These are phyloP conservation scores for Pissodes strobi DNA, from an alignment of 1,140 invertebrate genomes.

Conservation along the genomic window DNA sequence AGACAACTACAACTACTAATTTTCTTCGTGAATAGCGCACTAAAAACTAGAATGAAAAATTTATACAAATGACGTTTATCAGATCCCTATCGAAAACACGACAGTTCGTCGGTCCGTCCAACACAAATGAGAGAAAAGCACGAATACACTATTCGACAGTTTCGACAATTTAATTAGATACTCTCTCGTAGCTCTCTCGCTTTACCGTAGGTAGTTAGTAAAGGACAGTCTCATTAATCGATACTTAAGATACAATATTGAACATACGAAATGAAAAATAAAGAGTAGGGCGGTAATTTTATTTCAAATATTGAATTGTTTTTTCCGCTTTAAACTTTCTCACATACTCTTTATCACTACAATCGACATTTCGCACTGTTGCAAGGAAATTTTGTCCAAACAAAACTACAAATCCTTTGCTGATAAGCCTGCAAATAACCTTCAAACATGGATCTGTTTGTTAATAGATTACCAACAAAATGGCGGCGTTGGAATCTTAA, in stretches of 20 bases:
- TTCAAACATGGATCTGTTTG: conserved; percentile 24
- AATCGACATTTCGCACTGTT: too few species aligned
- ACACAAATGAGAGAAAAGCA: too few species aligned
- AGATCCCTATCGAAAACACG: background rate
- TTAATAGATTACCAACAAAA: conserved; percentile 29
- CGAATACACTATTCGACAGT: too few species aligned
- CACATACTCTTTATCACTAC: too few species aligned
- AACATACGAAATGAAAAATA: background rate
- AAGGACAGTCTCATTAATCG: background rate
- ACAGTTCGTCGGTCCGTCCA: too few species aligned
- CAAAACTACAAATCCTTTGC: conserved; percentile 16
- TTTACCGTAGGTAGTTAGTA: background rate
- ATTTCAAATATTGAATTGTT: conserved; percentile 24
- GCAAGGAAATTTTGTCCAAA: background rate
- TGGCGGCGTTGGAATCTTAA: too few species aligned
- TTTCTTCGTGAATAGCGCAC: conserved; percentile 23
- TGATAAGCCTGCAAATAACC: conserved; percentile 4
- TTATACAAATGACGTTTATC: conserved; percentile 10
- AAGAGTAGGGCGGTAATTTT: conserved; percentile 23
- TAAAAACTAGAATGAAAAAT: conserved; percentile 21
- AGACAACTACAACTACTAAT: conserved; percentile 5
- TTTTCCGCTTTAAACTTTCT: too few species aligned
- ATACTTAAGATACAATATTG: background rate
- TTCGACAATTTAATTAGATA: too few species aligned
- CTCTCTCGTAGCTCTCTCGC: background rate